Conservation (phyloP, 2,113 vertebrate species). For the Myotis yumanensis region DNA sequence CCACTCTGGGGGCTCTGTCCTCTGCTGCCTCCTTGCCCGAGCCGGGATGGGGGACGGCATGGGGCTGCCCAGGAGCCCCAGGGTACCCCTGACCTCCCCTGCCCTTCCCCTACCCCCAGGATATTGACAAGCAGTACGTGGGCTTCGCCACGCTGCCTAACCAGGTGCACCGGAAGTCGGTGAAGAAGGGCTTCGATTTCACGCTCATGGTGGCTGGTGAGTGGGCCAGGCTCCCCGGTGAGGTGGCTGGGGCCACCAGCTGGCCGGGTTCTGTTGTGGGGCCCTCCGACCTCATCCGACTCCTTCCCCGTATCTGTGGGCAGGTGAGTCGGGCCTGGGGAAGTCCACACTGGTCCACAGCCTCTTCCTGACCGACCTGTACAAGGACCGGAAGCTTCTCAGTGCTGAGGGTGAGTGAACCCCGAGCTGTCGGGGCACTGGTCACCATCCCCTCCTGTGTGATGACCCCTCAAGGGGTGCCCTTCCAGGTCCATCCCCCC, state of each 20-base stretch:
- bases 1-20: neutral
- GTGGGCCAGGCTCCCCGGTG: neutral
- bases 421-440: neutral
- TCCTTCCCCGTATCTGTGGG: neutral
- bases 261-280: neutral
- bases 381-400: conserved; percentile 97
- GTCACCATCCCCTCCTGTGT: neutral
- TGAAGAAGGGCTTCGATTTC: conserved; percentile 99
- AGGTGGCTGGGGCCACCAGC: neutral
- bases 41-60: neutral
- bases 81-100: conserved; percentile 60
- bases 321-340: conserved; percentile 98
- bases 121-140: conserved; percentile 97
- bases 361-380: conserved; percentile 98
- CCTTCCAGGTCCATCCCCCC: neutral
- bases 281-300: neutral
- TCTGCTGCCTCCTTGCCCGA: neutral
- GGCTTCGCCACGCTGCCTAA: conserved; percentile 98
- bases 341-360: conserved; percentile 99
- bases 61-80: neutral
- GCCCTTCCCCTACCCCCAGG: conserved; percentile 76
- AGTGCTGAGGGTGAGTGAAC: conserved; percentile 94
- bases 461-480: neutral
- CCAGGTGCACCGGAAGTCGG: conserved; percentile 98
- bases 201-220: conserved; percentile 99